A percentile compares a stretch with the other conserved stretches of the same genome.
These are phyloP conservation scores for Mantis religiosa DNA, from an alignment of 2,888 invertebrate species.

Conservation along the genomic window DNA sequence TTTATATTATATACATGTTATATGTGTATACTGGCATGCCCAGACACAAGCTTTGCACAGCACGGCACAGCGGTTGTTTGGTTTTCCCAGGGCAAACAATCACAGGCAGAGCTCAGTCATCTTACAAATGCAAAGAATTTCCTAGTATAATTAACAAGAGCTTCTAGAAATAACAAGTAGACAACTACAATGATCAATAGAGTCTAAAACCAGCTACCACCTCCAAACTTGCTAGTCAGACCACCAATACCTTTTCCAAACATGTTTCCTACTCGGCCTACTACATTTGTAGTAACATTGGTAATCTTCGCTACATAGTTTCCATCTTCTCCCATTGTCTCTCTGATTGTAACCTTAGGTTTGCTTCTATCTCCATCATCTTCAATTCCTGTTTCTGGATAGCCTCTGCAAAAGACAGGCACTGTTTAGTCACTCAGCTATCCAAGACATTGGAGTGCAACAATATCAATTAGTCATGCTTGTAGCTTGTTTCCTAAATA, in stretches of 20 bases:
- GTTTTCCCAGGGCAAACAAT: constrained; percentile 28
- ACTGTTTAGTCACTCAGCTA: not conserved
- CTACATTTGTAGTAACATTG: constrained; percentile 78
- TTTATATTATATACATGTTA: constrained; percentile 30
- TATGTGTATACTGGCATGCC: constrained; percentile 18
- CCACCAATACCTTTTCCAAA: constrained; percentile 88
- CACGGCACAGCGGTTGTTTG: not conserved
- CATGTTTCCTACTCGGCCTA: constrained; percentile 83
- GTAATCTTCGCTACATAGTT: constrained; percentile 71
- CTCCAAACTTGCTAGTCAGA: constrained; percentile 82
- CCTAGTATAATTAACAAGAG: constrained; percentile 25
- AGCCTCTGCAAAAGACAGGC: constrained; percentile 36
- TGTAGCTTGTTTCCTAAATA: too few species aligned
- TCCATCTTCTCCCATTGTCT: constrained; percentile 64
- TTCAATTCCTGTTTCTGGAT: constrained; percentile 44
- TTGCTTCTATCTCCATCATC: constrained; percentile 55
- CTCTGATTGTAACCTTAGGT: constrained; percentile 57
- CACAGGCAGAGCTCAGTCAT: constrained; percentile 35
- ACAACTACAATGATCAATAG: constrained; percentile 5
- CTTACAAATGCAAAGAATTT: constrained; percentile 31
- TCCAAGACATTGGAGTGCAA: not conserved
- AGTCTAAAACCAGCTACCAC: constrained; percentile 79
- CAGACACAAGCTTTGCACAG: not conserved
- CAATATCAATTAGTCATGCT: too few species aligned
- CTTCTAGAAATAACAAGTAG: constrained; percentile 2